phyloP scores from a whole-genome alignment of 2,888 invertebrate species.

The Chrysolina haemoptera region DNA sequence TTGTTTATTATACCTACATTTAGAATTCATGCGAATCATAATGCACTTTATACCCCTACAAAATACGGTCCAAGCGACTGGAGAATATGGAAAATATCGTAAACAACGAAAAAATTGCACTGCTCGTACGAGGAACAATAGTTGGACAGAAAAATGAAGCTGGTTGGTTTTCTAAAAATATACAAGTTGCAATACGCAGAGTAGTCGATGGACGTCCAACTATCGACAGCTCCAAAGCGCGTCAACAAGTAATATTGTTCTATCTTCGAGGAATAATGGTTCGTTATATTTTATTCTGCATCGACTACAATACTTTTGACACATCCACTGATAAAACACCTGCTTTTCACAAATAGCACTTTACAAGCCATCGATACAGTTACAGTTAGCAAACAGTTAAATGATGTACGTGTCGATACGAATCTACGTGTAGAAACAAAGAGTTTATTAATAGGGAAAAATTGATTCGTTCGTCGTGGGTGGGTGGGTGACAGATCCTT shows the following conservation, averaged over 20 bases:
- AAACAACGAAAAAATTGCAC: not conserved
- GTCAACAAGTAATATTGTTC: slow-evolving; percentile 58
- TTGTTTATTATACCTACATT: no score
- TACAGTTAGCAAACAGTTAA: slow-evolving; percentile 44
- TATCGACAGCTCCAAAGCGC: slow-evolving; percentile 57
- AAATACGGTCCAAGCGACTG: not conserved
- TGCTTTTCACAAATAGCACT: slow-evolving; percentile 52
- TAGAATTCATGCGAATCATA: no score
- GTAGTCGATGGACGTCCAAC: slow-evolving; percentile 57
- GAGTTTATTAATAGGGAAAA: slow-evolving; percentile 36
- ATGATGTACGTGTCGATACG: slow-evolving; percentile 36
- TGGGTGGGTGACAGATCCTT: slow-evolving; percentile 5
- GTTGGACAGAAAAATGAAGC: not conserved
- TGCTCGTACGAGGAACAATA: not conserved
- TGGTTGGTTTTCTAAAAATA: slow-evolving; percentile 56
- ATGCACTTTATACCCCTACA: not conserved
- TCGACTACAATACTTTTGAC: slow-evolving; percentile 62
- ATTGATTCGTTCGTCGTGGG: slow-evolving; percentile 25
- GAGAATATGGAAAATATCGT: not conserved
- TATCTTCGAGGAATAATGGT: slow-evolving; percentile 56
- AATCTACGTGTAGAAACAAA: slow-evolving; percentile 26
- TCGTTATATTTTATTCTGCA: slow-evolving; percentile 59
- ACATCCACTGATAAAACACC: slow-evolving; percentile 57
- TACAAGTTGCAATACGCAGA: slow-evolving; percentile 43
- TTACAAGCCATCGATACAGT: slow-evolving; percentile 47